These are phyloP conservation scores for Liodrosophila aerea DNA, from an alignment of 2,888 invertebrate genomes.

Conservation along the genomic window DNA sequence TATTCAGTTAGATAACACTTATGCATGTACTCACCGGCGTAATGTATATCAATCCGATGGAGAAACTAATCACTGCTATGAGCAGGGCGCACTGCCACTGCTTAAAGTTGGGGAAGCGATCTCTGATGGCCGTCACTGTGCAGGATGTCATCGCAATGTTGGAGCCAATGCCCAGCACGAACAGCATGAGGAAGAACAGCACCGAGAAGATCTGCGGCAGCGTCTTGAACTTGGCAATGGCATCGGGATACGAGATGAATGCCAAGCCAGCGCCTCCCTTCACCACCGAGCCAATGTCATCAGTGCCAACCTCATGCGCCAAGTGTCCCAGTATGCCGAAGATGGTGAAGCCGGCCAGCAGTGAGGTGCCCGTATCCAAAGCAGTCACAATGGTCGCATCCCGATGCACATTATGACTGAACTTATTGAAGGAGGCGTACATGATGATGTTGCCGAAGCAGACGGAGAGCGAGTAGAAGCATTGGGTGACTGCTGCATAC, in stretches of 20 bases:
- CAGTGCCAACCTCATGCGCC: conserved; percentile 83
- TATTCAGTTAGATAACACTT: neutral
- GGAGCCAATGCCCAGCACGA: conserved; percentile 84
- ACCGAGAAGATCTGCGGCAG: conserved; percentile 85
- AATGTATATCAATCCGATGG: conserved; percentile 85
- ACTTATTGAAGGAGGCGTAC: conserved; percentile 86
- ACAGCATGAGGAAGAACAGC: conserved; percentile 84
- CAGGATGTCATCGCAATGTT: conserved; percentile 83
- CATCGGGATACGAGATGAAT: conserved; percentile 85
- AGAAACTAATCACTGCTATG: conserved; percentile 83
- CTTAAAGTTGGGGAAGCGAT: conserved; percentile 82
- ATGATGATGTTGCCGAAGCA: conserved; percentile 86
- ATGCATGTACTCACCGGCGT: conserved; percentile 84
- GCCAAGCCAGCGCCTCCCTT: conserved; percentile 84
- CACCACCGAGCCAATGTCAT: conserved; percentile 83
- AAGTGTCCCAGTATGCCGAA: conserved; percentile 85
- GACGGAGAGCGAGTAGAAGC: conserved; percentile 86
- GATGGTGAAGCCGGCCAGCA: conserved; percentile 85
- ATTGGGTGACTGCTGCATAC: conserved; percentile 87
- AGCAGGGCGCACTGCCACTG: conserved; percentile 84
- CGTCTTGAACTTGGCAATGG: conserved; percentile 84
- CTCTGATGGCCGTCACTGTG: conserved; percentile 83
- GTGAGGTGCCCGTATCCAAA: conserved; percentile 84
- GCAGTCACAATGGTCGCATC: conserved; percentile 85
- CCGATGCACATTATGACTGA: conserved; percentile 85